These are phyloP conservation scores for Holothuria leucospilota DNA, from an alignment of 53 echinoderm and acorn worm genomes.

Conservation along the genomic window DNA sequence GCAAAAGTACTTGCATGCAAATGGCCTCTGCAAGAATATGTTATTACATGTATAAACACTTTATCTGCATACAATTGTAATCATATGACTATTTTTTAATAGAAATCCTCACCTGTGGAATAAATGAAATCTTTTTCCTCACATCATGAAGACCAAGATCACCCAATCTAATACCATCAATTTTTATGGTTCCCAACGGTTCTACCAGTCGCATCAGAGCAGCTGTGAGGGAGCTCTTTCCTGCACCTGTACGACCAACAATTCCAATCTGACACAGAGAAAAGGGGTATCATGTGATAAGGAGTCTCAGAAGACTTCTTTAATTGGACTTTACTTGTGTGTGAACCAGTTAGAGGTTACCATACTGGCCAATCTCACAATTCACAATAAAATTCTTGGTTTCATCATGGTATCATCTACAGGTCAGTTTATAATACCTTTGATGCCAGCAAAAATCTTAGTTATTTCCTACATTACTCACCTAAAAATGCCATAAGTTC, in stretches of 20 bases:
- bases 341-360: background rate
- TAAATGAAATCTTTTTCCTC: constrained; percentile 77
- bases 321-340: background rate
- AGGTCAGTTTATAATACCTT: too few species aligned
- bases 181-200: constrained; percentile 64
- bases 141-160: constrained; percentile 69
- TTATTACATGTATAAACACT: too few species aligned
- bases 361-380: too few species aligned
- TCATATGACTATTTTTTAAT: too few species aligned
- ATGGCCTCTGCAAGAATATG: too few species aligned
- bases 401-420: too few species aligned
- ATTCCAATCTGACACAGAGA: constrained; percentile 68
- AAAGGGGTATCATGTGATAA: background rate
- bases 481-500: too few species aligned
- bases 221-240: constrained; percentile 80
- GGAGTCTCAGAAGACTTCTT: background rate
- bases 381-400: too few species aligned
- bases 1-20: too few species aligned
- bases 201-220: constrained; percentile 67
- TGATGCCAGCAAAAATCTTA: too few species aligned
- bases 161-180: constrained; percentile 67
- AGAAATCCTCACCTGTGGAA: constrained; percentile 70
- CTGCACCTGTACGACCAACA: constrained; percentile 78
- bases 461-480: too few species aligned
- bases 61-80: too few species aligned